Evolutionary conservation across 2,113 vertebrate species (phyloP), one percentile per base, ranked within the genome.

Genomic region (Sapajus apella): DNA sequence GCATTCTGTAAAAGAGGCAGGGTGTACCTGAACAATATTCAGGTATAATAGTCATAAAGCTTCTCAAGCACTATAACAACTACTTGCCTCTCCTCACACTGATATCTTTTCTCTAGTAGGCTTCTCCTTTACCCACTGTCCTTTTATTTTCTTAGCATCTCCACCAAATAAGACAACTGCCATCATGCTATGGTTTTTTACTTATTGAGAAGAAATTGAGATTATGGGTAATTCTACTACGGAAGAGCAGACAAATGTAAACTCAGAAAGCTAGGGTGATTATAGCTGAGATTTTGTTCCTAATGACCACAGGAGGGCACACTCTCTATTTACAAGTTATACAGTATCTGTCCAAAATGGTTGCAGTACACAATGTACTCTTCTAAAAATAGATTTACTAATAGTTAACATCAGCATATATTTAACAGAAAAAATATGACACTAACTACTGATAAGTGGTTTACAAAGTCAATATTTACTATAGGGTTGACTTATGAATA

Each of bases 301-400:
- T 50, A 50, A 40, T 84, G 89, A 93, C 98, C 98, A 96, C 97
- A 97, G 61, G 98, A 94, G 97, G 97, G 97, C 97, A 77, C 73
- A 73, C 77, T 84, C 25, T 95, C 72, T 91, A 83, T 0, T 47
- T 56, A 93, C 55, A 94, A 84, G 85, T 66, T 40, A 93, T 30
- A 79, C 32, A 32, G 18, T 21, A 8, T 50, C 50, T 35, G 9
- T 82, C 40, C 89, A 82, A 96, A 90, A 95, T 66, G 92, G 70
- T 20, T 85, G 58, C 52, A 87, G 56, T 21, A 40, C 47, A 90
- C 17, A 64, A 75, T 18, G 35, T 32, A 66, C 66, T 94, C 58
- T 52, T 72, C 73, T 83, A 97, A 95, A 80, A 94, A 77, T 8
- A 86, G 83, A 56, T 52, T 92, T 79, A 70, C 43, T 81, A 83